Evolutionary conservation across 2,797 vertebrate genomes (phyloP).

Genomic region (Orestias chungarensis): DNA sequence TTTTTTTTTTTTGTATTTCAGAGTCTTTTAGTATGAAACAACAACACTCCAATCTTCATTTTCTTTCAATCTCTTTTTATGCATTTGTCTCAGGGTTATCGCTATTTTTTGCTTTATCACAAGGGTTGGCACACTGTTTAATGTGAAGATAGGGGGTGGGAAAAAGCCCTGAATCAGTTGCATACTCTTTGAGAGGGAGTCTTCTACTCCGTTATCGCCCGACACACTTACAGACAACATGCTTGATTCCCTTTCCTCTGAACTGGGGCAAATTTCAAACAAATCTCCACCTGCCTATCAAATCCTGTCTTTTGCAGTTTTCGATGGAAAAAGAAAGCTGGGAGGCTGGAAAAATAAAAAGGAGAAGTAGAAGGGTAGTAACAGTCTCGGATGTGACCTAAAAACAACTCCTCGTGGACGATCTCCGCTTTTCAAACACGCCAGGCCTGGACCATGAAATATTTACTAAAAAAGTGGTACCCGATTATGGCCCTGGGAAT

Average conservation of each 20-base stretch:
- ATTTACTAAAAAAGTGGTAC: conserved; percentile 70
- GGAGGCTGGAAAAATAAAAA: not conserved
- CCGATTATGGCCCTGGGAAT: conserved; percentile 43
- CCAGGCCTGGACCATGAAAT: conserved; percentile 69
- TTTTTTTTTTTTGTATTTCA: too few relatives aligned
- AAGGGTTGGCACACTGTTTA: conserved; percentile 53
- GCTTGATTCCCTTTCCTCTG: conserved; percentile 52
- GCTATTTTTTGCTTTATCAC: conserved; percentile 23
- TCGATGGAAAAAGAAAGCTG: conserved; percentile 14
- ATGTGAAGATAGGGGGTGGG: conserved; percentile 31
- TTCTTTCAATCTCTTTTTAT: conserved; percentile 13
- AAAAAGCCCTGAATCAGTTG: conserved; percentile 56
- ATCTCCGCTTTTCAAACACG: conserved; percentile 56
- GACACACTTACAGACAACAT: conserved; percentile 54
- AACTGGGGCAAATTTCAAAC: conserved; percentile 73
- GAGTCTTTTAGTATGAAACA: not conserved
- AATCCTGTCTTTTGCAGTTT: conserved; percentile 55
- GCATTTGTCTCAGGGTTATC: conserved; percentile 33
- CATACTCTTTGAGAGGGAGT: conserved; percentile 48
- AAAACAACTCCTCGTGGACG: conserved; percentile 70
- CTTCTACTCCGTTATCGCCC: conserved; percentile 48
- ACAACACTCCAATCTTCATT: not conserved
- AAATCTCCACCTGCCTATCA: conserved; percentile 56
- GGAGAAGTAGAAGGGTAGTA: not conserved
- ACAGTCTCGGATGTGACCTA: conserved; percentile 66